Evolutionary conservation across 2,113 vertebrate species (phyloP).

Genomic region (Eublepharis macularius): DNA sequence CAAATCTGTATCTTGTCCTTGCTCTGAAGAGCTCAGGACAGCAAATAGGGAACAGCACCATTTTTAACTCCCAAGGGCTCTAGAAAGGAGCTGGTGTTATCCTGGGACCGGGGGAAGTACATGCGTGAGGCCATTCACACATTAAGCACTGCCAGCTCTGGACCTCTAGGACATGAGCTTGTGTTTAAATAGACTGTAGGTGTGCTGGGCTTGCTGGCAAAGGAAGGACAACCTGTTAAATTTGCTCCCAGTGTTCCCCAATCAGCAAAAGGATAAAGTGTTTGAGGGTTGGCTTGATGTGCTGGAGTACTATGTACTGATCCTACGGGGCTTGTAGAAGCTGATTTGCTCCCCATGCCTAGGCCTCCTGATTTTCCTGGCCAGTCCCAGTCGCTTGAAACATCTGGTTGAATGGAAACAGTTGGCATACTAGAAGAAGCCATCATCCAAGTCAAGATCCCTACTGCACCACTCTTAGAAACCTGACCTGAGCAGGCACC

Average conservation of each 20-base stretch:
- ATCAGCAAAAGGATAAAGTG: constrained; percentile 95
- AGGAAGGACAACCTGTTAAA: constrained; percentile 85
- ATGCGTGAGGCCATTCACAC: too few relatives aligned
- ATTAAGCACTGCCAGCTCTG: too few relatives aligned
- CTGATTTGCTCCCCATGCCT: constrained; percentile 88
- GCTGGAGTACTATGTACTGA: constrained; percentile 92
- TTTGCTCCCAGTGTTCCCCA: constrained; percentile 86
- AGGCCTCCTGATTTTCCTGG: constrained; percentile 84
- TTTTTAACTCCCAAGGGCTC: too few relatives aligned
- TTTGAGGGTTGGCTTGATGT: constrained; percentile 93
- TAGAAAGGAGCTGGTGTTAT: too few relatives aligned
- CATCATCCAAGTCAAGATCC: too few relatives aligned
- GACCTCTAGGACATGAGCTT: too few relatives aligned
- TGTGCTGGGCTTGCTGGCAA: too few relatives aligned
- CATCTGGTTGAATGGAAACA: constrained; percentile 91
- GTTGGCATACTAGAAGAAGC: constrained; percentile 83
- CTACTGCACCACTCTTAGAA: too few relatives aligned
- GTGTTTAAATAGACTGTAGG: too few relatives aligned
- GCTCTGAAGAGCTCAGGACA: neutral
- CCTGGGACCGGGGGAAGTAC: too few relatives aligned
- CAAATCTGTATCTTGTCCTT: neutral
- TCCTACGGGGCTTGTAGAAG: constrained; percentile 93
- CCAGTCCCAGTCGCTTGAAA: constrained; percentile 93
- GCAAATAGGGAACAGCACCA: too few relatives aligned
- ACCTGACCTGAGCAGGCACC: too few relatives aligned